These are phyloP conservation scores for Ophiodon elongatus DNA, from an alignment of 2,113 vertebrate genomes.

Conservation along the genomic window DNA sequence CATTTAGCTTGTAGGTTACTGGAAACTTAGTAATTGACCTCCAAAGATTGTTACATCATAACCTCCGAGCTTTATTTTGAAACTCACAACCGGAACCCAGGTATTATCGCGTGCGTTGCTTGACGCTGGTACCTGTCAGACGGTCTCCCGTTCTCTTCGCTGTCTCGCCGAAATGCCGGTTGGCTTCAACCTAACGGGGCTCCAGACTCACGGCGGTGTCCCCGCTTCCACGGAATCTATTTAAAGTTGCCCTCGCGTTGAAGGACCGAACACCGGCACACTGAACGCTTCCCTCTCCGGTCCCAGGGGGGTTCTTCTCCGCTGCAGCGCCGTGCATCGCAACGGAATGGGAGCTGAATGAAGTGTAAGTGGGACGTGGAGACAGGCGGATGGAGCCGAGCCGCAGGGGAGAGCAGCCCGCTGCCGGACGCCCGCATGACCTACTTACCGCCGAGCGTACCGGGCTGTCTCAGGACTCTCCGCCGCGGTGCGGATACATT, in stretches of 20 bases:
- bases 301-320: not conserved
- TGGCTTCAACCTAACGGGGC: not conserved
- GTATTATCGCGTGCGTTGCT: accelerated
- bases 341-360: constrained; percentile 34
- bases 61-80: constrained; percentile 33
- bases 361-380: constrained; percentile 18
- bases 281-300: not conserved
- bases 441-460: constrained; percentile 52
- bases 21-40: not conserved
- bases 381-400: constrained; percentile 33
- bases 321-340: constrained; percentile 32
- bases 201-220: accelerated
- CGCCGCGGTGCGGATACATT: not conserved
- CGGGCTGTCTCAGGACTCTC: constrained; percentile 40
- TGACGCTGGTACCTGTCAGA: constrained; percentile 47
- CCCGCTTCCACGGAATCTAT: accelerated
- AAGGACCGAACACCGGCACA: constrained; percentile 8
- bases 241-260: constrained; percentile 11
- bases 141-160: not conserved
- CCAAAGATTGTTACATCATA: not conserved
- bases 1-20: not conserved
- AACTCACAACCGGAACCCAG: not conserved
- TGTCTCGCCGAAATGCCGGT: constrained; percentile 47
- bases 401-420: constrained; percentile 10
- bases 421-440: constrained; percentile 37